These are phyloP conservation scores for Dendroctonus valens DNA, from an alignment of 1,140 invertebrate genomes.

Conservation along the genomic window DNA sequence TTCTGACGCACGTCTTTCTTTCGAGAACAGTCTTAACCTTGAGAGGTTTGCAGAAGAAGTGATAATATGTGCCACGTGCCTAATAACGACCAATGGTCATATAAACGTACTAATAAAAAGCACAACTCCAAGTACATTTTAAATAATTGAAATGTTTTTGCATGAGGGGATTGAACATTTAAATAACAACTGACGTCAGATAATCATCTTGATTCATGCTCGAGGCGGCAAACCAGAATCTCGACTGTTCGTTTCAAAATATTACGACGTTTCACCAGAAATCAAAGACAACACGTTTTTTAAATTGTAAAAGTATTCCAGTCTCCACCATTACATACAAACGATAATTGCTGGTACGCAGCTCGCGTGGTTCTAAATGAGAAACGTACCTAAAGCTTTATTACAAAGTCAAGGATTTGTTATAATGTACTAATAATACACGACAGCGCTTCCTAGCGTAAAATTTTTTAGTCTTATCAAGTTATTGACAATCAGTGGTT, in stretches of 20 bases:
- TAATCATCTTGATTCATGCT: slow-evolving; percentile 8
- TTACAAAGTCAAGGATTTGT: slow-evolving; percentile 35
- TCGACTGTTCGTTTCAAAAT: slow-evolving; percentile 6
- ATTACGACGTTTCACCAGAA: slow-evolving; percentile 17
- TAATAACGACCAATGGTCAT: too few relatives aligned
- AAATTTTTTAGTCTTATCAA: slow-evolving; percentile 29
- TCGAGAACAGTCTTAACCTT: too few relatives aligned
- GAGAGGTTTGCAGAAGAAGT: too few relatives aligned
- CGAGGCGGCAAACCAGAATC: background rate
- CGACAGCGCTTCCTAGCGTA: slow-evolving; percentile 32
- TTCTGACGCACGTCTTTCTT: too few relatives aligned
- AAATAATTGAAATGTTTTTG: background rate
- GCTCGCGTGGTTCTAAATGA: slow-evolving; percentile 19
- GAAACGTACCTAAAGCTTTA: slow-evolving; percentile 17
- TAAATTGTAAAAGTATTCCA: slow-evolving; percentile 10
- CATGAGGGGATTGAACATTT: slow-evolving; percentile 2
- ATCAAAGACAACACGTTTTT: slow-evolving; percentile 14
- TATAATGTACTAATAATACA: slow-evolving; percentile 28
- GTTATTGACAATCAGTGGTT: slow-evolving; percentile 13
- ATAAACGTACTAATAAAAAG: too few relatives aligned
- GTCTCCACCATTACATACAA: slow-evolving; percentile 16
- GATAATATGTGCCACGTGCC: too few relatives aligned
- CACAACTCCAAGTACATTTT: too few relatives aligned
- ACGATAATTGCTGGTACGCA: slow-evolving; percentile 6
- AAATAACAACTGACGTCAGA: slow-evolving; percentile 19